A percentile compares a stretch with the other conserved stretches of the same genome.
These are phyloP conservation scores for Meliscaeva auricollis DNA, from an alignment of 2,888 invertebrate species.

Conservation along the genomic window DNA sequence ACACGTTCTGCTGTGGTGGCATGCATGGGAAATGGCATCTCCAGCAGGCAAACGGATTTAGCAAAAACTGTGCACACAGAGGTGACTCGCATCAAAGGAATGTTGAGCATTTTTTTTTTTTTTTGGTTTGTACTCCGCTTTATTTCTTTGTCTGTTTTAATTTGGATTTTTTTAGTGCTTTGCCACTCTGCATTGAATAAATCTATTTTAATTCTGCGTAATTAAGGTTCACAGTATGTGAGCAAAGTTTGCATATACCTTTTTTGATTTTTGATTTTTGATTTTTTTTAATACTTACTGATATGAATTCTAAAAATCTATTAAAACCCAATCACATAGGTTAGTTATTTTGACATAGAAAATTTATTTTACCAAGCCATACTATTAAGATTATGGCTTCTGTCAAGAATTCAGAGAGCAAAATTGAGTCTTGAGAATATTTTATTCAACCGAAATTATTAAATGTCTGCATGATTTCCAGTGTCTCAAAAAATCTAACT, in stretches of 20 bases:
- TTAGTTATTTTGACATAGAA: no score
- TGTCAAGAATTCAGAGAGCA: no score
- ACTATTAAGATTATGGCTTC: no score
- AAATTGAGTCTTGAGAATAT: no score
- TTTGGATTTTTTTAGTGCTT: slow-evolving; percentile 37
- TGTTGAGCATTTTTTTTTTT: slow-evolving; percentile 45
- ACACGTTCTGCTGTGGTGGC: slow-evolving; percentile 63
- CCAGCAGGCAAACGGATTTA: slow-evolving; percentile 12
- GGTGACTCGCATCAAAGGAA: slow-evolving; percentile 59
- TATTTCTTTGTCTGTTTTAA: slow-evolving; percentile 45
- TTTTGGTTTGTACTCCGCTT: slow-evolving; percentile 14
- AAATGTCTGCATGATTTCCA: no score
- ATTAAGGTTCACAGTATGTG: slow-evolving; percentile 35
- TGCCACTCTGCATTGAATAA: slow-evolving; percentile 25
- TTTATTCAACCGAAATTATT: no score
- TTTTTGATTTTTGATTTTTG: neutral
- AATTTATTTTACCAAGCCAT: no score
- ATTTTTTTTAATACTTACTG: no score
- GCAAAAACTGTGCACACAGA: slow-evolving; percentile 46
- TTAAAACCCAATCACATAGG: no score
- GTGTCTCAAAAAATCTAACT: no score
- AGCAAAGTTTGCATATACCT: neutral
- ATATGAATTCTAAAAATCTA: no score
- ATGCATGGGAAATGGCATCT: slow-evolving; percentile 67
- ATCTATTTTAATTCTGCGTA: slow-evolving; percentile 46